Evolutionary conservation across 2,113 vertebrate genomes (phyloP), one percentile per base, ranked within the genome.

Genomic region (Thalassoma bifasciatum): DNA sequence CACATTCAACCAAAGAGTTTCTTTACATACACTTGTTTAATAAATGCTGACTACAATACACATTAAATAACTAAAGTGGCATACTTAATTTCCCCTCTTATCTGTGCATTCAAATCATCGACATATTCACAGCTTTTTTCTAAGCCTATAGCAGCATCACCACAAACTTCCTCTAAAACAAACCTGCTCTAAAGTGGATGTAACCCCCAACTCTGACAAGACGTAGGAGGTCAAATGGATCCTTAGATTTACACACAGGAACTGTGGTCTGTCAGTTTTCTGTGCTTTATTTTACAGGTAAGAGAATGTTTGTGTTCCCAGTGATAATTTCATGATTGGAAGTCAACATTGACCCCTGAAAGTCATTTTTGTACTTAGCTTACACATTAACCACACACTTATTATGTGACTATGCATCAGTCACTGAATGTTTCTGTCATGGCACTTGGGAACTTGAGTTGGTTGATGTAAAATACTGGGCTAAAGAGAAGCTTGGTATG

Each of bases 371-470:
- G 38, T 40, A 11, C 38, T 13, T 2, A 17, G 37, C n/a, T 23
- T 23, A 16, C 14, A 61, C 56, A 65, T 38, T 47, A 17, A 2
- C 42, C 16, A 26, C 58, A 30, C 30, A 30, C n/a, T n/a, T 30
- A 6, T 38, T 53, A 42, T 60, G 71, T 64, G 66, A 73, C 70
- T 3, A 23, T 53, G 46, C 51, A 66, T 74, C 56, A 76, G 66
- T 26, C 64, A 74, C 66, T 71, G n/a, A 6, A 56, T 63, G 37
- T 50, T 2, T 54, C 37, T 40, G 16, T 51, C 42, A 74, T 79
- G 86, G 82, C 86, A 88, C 84, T 86, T 86, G 56, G 77, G 77
- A 60, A 72, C 46, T 44, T 30, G 22, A 59, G 58, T 72, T 50
- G 51, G 74, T 56, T 14, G 56, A 78, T 79, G 60, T 77, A 4